Conservation (phyloP, 2,888 invertebrate species). For the Stenoptilia bipunctidactyla region DNA sequence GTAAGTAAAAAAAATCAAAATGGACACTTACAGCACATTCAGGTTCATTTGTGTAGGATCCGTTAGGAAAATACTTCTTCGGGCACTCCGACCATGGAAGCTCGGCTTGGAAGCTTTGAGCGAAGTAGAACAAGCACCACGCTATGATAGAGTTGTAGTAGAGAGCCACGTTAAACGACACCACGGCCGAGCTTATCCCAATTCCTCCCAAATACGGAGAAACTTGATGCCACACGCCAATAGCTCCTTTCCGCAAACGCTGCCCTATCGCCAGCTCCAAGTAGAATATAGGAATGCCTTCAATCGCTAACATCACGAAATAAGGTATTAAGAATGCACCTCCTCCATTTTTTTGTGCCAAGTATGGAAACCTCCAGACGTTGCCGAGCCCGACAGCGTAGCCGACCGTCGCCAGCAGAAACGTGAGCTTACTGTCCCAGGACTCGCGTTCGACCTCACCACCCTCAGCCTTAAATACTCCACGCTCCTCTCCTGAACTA, state of each 20-base stretch:
- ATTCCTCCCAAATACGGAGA: constrained; percentile 91
- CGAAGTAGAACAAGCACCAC: constrained; percentile 96
- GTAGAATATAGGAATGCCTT: constrained; percentile 96
- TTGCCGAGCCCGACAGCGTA: constrained; percentile 96
- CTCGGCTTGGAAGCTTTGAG: constrained; percentile 92
- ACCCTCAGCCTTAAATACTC: constrained; percentile 77
- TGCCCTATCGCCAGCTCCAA: constrained; percentile 96
- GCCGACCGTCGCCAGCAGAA: constrained; percentile 92
- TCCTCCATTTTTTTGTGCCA: constrained; percentile 95
- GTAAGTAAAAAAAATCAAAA: too few relatives aligned
- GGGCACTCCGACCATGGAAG: constrained; percentile 95
- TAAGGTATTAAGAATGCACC: constrained; percentile 98
- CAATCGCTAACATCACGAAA: constrained; percentile 93
- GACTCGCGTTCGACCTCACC: constrained; percentile 86
- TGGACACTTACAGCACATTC: constrained; percentile 81
- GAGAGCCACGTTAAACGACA: constrained; percentile 95
- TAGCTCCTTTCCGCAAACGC: constrained; percentile 91
- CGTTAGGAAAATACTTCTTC: constrained; percentile 82
- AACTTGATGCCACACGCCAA: constrained; percentile 95
- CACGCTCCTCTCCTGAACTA: constrained; percentile 75
- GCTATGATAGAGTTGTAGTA: constrained; percentile 99
- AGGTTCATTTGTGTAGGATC: constrained; percentile 82
- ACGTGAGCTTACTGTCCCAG: constrained; percentile 94
- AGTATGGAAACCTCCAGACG: constrained; percentile 95
- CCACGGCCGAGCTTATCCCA: constrained; percentile 94